phyloP scores from a whole-genome alignment of 64 coral and sea anemone genomes.

The Platygyra sinensis region DNA sequence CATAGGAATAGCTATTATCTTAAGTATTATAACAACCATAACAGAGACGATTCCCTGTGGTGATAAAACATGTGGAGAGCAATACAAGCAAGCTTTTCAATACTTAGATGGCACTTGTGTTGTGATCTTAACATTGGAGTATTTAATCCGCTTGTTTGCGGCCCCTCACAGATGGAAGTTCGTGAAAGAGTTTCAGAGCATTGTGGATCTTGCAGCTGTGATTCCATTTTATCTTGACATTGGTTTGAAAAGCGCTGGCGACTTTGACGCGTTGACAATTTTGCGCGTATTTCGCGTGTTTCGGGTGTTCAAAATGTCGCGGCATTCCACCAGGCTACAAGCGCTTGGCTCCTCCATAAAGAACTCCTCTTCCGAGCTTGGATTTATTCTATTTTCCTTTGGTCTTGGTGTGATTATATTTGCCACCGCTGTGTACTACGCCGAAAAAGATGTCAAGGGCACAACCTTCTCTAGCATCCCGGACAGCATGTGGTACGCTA shows the following conservation, averaged over 20 bases:
- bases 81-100: slow-evolving; percentile 60
- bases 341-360: slow-evolving; percentile 89
- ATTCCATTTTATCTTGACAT: slow-evolving; percentile 83
- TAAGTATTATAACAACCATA: slow-evolving; percentile 86
- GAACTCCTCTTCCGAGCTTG: slow-evolving; percentile 88
- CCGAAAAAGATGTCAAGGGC: slow-evolving; percentile 73
- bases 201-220: slow-evolving; percentile 87
- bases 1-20: slow-evolving; percentile 75
- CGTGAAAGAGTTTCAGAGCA: slow-evolving; percentile 79
- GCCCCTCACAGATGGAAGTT: slow-evolving; percentile 72
- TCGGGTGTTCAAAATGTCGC: slow-evolving; percentile 91
- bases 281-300: slow-evolving; percentile 84
- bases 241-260: slow-evolving; percentile 57
- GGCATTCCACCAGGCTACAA: slow-evolving; percentile 77
- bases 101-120: slow-evolving; percentile 81
- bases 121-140: slow-evolving; percentile 77
- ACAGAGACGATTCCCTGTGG: slow-evolving; percentile 81
- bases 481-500: slow-evolving; percentile 96
- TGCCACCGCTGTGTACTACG: slow-evolving; percentile 91
- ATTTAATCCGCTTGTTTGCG: slow-evolving; percentile 74
- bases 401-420: slow-evolving; percentile 90
- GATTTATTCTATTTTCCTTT: slow-evolving; percentile 93
- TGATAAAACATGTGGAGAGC: slow-evolving; percentile 68
- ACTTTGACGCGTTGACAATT: slow-evolving; percentile 59
- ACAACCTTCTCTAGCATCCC: slow-evolving; percentile 89